These are phyloP conservation scores for Eriosoma lanigerum DNA, from an alignment of 1,140 invertebrate species.

Conservation along the genomic window DNA sequence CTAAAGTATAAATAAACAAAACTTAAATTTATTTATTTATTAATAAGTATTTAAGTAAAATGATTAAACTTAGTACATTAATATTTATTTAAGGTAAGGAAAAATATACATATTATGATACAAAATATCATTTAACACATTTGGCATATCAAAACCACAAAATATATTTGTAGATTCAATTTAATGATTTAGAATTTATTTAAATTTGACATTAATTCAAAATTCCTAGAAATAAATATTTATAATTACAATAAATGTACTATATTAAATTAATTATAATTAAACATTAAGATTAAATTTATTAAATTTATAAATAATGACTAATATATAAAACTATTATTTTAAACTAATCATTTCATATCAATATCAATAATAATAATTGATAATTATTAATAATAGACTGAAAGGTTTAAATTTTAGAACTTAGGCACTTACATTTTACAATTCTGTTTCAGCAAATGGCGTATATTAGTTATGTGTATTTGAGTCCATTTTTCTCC, in stretches of 20 bases:
- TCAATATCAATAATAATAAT: too few species aligned
- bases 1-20: too few species aligned
- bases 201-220: background rate
- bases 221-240: background rate
- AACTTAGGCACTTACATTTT: constrained; percentile 6
- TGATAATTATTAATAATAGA: too few species aligned
- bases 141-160: background rate
- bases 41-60: too few species aligned
- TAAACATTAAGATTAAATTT: too few species aligned
- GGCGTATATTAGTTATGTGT: background rate
- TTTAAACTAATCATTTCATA: too few species aligned
- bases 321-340: too few species aligned
- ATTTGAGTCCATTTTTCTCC: constrained; percentile 3
- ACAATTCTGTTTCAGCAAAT: constrained; percentile 20
- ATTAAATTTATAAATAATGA: too few species aligned
- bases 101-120: too few species aligned
- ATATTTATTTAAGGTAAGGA: background rate
- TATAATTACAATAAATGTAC: too few species aligned
- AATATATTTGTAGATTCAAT: background rate
- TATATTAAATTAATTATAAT: too few species aligned
- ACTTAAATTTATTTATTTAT: too few species aligned
- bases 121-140: background rate
- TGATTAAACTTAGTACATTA: background rate
- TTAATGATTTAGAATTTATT: constrained; percentile 1
- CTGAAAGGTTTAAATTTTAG: background rate